Conservation (phyloP, 2,797 vertebrate species). For the Botia kubotai region DNA sequence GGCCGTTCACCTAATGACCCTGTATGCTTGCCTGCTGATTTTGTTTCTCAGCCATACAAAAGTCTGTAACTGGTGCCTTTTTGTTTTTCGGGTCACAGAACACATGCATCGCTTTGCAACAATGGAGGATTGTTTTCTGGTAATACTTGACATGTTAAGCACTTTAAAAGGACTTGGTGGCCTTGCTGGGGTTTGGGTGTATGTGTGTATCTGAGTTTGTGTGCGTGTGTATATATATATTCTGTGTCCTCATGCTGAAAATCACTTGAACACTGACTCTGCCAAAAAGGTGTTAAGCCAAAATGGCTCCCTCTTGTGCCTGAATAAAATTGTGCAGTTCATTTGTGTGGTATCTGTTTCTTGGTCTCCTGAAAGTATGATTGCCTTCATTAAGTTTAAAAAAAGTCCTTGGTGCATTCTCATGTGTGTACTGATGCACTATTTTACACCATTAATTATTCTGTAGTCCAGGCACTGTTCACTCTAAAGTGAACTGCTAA, state of each 20-base stretch:
- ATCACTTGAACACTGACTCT: constrained; percentile 37
- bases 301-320: constrained; percentile 54
- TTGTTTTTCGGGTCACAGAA: constrained; percentile 34
- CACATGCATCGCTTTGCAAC: constrained; percentile 38
- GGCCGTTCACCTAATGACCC: not conserved
- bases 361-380: no score
- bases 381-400: no score
- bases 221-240: constrained; percentile 13
- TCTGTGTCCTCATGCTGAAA: constrained; percentile 12
- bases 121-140: constrained; percentile 38
- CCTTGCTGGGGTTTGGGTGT: constrained; percentile 34
- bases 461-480: no score
- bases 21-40: constrained; percentile 8
- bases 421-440: no score
- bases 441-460: no score
- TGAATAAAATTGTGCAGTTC: constrained; percentile 61
- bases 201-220: constrained; percentile 10
- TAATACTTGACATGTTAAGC: constrained; percentile 55
- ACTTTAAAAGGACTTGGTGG: constrained; percentile 52
- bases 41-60: constrained; percentile 32
- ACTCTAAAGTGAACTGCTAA: no score
- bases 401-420: no score
- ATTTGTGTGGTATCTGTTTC: not conserved
- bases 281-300: constrained; percentile 30
- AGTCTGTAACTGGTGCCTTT: constrained; percentile 49